Evolutionary conservation across 2,113 vertebrate species (phyloP).

Genomic region (Passer montanus): DNA sequence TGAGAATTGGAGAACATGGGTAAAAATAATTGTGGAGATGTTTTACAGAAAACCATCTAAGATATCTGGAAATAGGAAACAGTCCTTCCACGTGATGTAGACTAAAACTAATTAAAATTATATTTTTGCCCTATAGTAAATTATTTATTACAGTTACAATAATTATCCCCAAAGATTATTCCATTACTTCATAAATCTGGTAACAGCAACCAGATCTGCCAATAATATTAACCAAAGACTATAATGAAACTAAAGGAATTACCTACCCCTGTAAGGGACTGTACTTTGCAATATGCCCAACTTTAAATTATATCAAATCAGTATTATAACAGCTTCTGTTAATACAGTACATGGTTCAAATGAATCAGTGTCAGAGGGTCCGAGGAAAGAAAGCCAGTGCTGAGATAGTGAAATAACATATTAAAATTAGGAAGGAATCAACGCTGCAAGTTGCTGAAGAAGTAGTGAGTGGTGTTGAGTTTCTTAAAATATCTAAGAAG

Average conservation of each 20-base stretch:
- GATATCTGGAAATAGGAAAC: neutral
- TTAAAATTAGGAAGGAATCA: neutral
- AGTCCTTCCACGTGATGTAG: neutral
- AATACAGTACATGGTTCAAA: neutral
- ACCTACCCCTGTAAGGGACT: neutral
- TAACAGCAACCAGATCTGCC: neutral
- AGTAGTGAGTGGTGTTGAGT: neutral
- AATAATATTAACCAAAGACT: neutral
- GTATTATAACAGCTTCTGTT: neutral
- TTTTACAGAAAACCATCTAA: neutral
- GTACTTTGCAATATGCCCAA: neutral
- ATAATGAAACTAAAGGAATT: neutral
- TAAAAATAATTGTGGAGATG: neutral
- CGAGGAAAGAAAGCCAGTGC: neutral
- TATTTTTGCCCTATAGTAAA: neutral
- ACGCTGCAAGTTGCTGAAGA: neutral
- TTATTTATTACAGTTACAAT: neutral
- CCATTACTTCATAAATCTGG: neutral
- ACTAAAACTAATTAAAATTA: neutral
- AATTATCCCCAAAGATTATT: neutral
- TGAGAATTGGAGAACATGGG: neutral
- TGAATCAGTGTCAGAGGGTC: neutral
- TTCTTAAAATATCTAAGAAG: neutral
- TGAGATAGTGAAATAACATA: neutral
- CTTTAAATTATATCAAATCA: neutral